Percentiles rank a stretch among this genome's conserved stretches.
Evolutionary conservation across 2,797 vertebrate genomes (phyloP).

Genomic region (Rachycentron canadum): DNA sequence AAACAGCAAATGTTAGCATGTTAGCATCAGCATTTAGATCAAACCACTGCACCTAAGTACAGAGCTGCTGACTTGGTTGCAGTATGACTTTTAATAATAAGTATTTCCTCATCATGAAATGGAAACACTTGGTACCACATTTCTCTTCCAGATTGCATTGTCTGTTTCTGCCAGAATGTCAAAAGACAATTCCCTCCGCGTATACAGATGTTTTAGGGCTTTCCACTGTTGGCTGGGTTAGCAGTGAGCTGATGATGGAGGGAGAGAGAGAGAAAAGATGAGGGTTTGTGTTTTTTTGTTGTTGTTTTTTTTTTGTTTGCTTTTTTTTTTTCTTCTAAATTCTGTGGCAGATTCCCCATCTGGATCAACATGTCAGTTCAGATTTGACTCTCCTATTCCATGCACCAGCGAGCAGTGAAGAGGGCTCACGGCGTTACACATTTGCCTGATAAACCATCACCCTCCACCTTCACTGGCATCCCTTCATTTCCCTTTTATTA

Average conservation of each 20-base stretch:
- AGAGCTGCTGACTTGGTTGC: background rate
- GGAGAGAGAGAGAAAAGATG: constrained; percentile 15
- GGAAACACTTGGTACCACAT: background rate
- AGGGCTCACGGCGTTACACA: constrained; percentile 36
- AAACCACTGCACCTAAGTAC: background rate
- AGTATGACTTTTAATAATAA: background rate
- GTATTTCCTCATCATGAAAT: background rate
- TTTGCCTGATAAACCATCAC: constrained; percentile 39
- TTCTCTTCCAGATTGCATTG: background rate
- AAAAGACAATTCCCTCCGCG: background rate
- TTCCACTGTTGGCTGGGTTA: constrained; percentile 2
- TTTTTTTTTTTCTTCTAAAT: constrained; percentile 25
- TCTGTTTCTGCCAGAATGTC: background rate
- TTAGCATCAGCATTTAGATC: background rate
- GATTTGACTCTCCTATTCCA: constrained; percentile 57
- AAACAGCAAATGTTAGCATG: too few species aligned
- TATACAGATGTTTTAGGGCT: background rate
- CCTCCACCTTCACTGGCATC: constrained; percentile 6
- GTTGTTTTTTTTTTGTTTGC: too few species aligned
- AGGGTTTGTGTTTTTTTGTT: constrained; percentile 36
- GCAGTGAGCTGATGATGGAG: constrained; percentile 5
- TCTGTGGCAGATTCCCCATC: constrained; percentile 44
- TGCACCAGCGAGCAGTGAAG: constrained; percentile 47
- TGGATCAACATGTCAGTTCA: constrained; percentile 61
- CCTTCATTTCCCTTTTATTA: constrained; percentile 9